Percentiles rank a stretch among this genome's conserved stretches.
Conservation (phyloP, 2,888 invertebrate genomes). For the Dolichopus griseipennis region DNA sequence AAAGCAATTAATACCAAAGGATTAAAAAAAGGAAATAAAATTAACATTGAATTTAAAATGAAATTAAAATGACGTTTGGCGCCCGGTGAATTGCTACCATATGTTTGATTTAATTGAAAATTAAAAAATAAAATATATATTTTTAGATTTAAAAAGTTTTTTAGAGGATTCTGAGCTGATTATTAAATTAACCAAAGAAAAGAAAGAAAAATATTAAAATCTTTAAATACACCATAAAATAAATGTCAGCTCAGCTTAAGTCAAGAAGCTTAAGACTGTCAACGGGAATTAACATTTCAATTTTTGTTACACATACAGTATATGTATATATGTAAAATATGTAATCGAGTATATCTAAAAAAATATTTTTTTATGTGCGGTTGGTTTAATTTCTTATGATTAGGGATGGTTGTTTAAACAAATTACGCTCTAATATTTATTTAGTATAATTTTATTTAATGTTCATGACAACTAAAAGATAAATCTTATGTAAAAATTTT, state of each 20-base stretch:
- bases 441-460: too few species aligned
- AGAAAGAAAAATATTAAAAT: neutral
- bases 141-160: neutral
- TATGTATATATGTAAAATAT: too few species aligned
- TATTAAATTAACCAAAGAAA: neutral
- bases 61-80: constrained; percentile 18
- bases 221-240: neutral
- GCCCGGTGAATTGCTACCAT: constrained; percentile 11
- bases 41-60: too few species aligned
- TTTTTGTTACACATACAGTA: neutral
- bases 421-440: too few species aligned
- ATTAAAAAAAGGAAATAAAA: neutral
- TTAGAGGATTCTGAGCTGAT: neutral
- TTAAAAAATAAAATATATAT: neutral
- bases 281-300: neutral
- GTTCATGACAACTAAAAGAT: too few species aligned
- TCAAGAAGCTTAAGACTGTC: neutral
- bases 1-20: neutral
- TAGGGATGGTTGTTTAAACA: too few species aligned
- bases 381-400: too few species aligned
- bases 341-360: too few species aligned
- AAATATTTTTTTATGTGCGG: too few species aligned
- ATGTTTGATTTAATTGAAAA: neutral
- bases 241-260: constrained; percentile 1
- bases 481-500: too few species aligned